phyloP scores from a whole-genome alignment of 2,113 vertebrate genomes.

The Electrona antarctica region DNA sequence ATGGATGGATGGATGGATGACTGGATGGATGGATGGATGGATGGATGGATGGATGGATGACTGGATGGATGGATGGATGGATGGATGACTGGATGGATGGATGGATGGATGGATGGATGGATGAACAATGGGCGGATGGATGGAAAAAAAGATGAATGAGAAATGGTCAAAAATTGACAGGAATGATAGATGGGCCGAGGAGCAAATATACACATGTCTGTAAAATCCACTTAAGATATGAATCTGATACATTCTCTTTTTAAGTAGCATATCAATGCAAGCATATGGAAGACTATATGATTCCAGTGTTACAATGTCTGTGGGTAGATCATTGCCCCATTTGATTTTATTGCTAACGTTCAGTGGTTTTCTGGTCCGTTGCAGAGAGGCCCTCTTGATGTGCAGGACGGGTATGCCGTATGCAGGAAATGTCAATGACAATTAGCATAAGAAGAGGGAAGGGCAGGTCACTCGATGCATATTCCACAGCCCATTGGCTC shows the following conservation, averaged over 20 bases:
- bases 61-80: slow-evolving; percentile 62
- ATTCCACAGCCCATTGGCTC: slow-evolving; percentile 66
- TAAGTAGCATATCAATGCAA: slow-evolving; percentile 18
- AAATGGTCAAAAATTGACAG: slow-evolving; percentile 59
- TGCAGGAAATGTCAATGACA: slow-evolving; percentile 68
- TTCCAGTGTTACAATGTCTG: slow-evolving; percentile 33
- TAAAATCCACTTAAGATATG: slow-evolving; percentile 49
- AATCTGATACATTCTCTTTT: slow-evolving; percentile 29
- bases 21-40: slow-evolving; percentile 71
- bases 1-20: too few species aligned
- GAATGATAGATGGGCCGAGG: slow-evolving; percentile 60
- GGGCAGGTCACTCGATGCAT: slow-evolving; percentile 66
- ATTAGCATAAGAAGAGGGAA: slow-evolving; percentile 75
- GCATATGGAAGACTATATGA: slow-evolving; percentile 31
- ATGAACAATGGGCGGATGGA: slow-evolving; percentile 55
- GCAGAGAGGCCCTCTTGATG: slow-evolving; percentile 36
- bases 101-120: slow-evolving; percentile 39
- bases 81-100: slow-evolving; percentile 49
- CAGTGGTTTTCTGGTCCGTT: slow-evolving; percentile 60
- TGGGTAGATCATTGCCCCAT: slow-evolving; percentile 42
- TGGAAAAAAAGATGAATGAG: slow-evolving; percentile 46
- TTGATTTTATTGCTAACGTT: slow-evolving; percentile 55
- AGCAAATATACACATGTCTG: slow-evolving; percentile 58
- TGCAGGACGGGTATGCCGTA: slow-evolving; percentile 24
- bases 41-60: slow-evolving; percentile 71